Base-by-base conservation (phyloP, 2,888 invertebrate genomes). In the Ptychoptera contaminata region DNA sequence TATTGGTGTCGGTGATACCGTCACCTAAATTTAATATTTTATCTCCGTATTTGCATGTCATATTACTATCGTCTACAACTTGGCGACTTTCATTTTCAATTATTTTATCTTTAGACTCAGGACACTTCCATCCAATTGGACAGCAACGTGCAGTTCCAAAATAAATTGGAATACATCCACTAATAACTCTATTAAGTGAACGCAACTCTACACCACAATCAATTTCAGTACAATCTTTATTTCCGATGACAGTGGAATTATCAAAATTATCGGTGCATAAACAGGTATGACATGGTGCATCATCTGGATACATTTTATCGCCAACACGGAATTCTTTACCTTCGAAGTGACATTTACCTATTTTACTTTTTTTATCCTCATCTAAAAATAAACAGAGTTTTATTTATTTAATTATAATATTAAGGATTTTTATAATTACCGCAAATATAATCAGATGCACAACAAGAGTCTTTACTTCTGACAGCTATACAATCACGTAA, bases 281-380 rank as follows among this genome's bases (percentile, higher is more conserved):
- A 39, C 50, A 50, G 16, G 46, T 47, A 45, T 54, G 51, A 8
- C 53, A 52, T 0, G 68, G 66, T 46, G 67, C 61, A 46, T 59
- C 55, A 8, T 40, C 32, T 0, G 71, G 71, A 46, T 68, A 62
- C 52, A 72, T 69, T 2, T 57, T 56, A 50, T 70, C 63, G 0
- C 72, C 72, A 45, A 69, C 70, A 45, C 59, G 62, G 56, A 69
- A 72, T 0, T 61, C 62, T 48, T 61, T 57, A 1, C 69, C 68
- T 32, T 71, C 70, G 0, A 68, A 62, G 37, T 66, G 63, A 47
- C 72, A 72, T 1, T 63, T 68, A 45, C 61, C 23, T 23, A 23
- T 5, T 23, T 23, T 23, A 23, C 23, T 23, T 7, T 23, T 23
- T 23, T 23, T 7, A 5, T 23, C 23, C 23, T 23, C 23, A 23